phyloP scores from a whole-genome alignment of 1,140 invertebrate species.

The Fopius arisanus region DNA sequence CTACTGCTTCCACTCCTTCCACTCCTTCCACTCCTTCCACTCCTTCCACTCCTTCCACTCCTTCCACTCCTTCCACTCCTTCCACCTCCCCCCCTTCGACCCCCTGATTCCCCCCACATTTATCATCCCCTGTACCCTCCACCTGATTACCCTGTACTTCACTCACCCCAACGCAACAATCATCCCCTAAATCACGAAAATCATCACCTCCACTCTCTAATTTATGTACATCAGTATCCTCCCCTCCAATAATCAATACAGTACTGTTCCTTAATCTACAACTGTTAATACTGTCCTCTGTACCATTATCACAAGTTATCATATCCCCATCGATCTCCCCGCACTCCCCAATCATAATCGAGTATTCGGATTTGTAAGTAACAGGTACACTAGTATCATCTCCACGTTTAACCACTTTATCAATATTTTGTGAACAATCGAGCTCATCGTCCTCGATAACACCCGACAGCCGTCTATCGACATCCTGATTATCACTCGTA shows the following conservation, averaged over 20 bases:
- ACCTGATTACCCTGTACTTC: too few species aligned
- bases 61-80: too few species aligned
- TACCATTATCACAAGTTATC: slow-evolving; percentile 45
- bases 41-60: too few species aligned
- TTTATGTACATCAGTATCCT: slow-evolving; percentile 33
- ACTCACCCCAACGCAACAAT: too few species aligned
- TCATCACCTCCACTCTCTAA: neutral
- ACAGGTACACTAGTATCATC: slow-evolving; percentile 3
- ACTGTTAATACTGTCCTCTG: slow-evolving; percentile 52
- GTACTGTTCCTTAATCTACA: slow-evolving; percentile 47
- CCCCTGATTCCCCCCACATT: too few species aligned
- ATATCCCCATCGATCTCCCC: neutral
- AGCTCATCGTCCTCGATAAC: neutral
- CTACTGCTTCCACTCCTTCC: neutral
- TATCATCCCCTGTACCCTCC: too few species aligned
- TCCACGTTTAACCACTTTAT: neutral
- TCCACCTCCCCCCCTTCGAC: too few species aligned
- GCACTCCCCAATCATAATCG: neutral
- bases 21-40: too few species aligned
- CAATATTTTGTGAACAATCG: slow-evolving; percentile 8
- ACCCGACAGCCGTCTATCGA: neutral
- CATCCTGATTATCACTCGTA: slow-evolving; percentile 5
- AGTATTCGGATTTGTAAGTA: slow-evolving; percentile 9
- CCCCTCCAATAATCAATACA: slow-evolving; percentile 31
- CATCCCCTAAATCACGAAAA: too few species aligned